Evolutionary conservation across 2,113 vertebrate species (phyloP), one percentile per base, ranked within the genome.

Genomic region (Callorhinus ursinus): DNA sequence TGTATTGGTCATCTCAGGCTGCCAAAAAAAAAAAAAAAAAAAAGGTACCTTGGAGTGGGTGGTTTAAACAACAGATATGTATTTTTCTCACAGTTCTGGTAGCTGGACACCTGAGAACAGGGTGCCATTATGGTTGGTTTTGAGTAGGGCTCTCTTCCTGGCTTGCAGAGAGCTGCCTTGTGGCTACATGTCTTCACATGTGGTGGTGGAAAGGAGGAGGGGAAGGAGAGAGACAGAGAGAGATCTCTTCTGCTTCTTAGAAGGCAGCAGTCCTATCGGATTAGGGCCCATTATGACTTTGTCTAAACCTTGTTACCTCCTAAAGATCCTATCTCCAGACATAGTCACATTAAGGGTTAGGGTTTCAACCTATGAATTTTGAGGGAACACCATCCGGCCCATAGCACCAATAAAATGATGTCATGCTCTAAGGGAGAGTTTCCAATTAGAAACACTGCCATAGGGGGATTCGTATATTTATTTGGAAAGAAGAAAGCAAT

Each of bases 401-500:
- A 21, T 65, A 53, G 13, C 28, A 65, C 55, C 55, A 91, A 4
- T 92, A 76, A 84, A 96, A 61, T 77, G n/a, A 94, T 77, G 12
- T 19, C n/a, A 7, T 85, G n/a, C 33, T 97, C 36, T 79, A 63
- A 90, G 86, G 36, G 82, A 95, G 65, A 83, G 22, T 39, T 36
- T 89, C 39, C 63, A 63, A 0, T 85, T 81, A 46, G 86, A 90
- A 96, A 88, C 76, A 83, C 28, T 67, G 51, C 24, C 65, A 7
- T 59, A 93, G 74, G 61, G 36, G 36, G 88, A 85, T 91, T 90
- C 69, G 71, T 84, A 8, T 5, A 53, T 88, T 87, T 93, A n/a
- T 88, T 91, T 61, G n/a, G 67, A 95, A 95, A 69, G 26, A 82
- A 86, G 21, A 76, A 86, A 95, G 26, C 74, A 24, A 31, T 46